A percentile compares a stretch with the other conserved stretches of the same genome.
Evolutionary conservation across 2,888 invertebrate genomes (phyloP).

Genomic region (Tipula vernalis): DNA sequence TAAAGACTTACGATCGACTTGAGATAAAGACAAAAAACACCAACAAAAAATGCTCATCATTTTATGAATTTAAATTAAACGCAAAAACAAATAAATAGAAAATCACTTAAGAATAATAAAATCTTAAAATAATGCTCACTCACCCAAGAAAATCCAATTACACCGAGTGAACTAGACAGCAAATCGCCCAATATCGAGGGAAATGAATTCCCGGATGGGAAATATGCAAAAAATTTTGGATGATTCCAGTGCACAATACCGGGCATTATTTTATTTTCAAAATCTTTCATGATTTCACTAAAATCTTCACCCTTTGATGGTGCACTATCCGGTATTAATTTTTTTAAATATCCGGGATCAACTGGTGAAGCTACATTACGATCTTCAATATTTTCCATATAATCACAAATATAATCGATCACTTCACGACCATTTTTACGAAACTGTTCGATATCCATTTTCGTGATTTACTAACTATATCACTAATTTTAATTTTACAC

Average conservation of each 20-base stretch:
- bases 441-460: slow-evolving; percentile 67
- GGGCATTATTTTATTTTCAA: slow-evolving; percentile 66
- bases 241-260: slow-evolving; percentile 89
- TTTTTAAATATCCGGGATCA: slow-evolving; percentile 64
- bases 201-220: slow-evolving; percentile 83
- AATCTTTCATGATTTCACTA: slow-evolving; percentile 62
- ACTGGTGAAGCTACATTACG: slow-evolving; percentile 63
- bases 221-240: slow-evolving; percentile 87
- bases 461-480: slow-evolving; percentile 14
- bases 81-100: neutral
- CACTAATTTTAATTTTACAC: neutral
- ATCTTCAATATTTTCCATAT: slow-evolving; percentile 51
- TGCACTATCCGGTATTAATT: slow-evolving; percentile 52
- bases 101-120: neutral
- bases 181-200: slow-evolving; percentile 86
- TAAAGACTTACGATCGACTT: neutral
- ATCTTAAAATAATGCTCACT: slow-evolving; percentile 10
- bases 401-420: slow-evolving; percentile 74
- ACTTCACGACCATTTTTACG: slow-evolving; percentile 62
- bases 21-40: neutral
- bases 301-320: slow-evolving; percentile 61
- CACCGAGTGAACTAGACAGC: slow-evolving; percentile 76
- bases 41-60: neutral
- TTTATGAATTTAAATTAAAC: neutral
- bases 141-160: slow-evolving; percentile 90